Conservation (phyloP, 2,888 invertebrate genomes). For the Conomelus anceps region DNA sequence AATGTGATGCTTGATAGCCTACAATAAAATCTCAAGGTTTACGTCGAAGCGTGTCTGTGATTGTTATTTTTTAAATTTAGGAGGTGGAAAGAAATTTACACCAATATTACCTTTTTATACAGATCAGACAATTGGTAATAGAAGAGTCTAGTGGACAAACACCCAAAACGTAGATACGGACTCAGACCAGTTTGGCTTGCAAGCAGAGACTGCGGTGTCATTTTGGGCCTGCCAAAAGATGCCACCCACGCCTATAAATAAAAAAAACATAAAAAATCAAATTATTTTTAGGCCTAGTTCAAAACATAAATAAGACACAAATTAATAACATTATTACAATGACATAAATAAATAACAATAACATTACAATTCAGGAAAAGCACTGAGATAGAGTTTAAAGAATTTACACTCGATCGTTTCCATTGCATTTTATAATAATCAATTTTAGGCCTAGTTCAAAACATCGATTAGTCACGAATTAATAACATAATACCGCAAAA, state of each 20-base stretch:
- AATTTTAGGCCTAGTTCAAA: no score
- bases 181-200: conserved; percentile 79
- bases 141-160: conserved; percentile 74
- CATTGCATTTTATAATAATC: no score
- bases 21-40: neutral
- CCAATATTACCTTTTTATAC: conserved; percentile 47
- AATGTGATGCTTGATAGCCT: neutral
- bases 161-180: conserved; percentile 80
- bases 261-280: neutral
- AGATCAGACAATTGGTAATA: conserved; percentile 70
- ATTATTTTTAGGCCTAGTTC: no score
- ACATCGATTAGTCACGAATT: no score
- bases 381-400: no score
- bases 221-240: conserved; percentile 81
- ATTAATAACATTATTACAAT: no score
- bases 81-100: neutral
- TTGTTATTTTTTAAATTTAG: neutral
- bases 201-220: conserved; percentile 77
- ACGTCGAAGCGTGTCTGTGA: neutral
- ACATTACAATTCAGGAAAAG: no score
- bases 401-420: no score
- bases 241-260: conserved; percentile 68
- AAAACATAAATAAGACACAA: no score
- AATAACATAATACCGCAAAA: no score
- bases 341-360: no score